A percentile compares a stretch with the other conserved stretches of the same genome.
Conservation (phyloP, 2,888 invertebrate genomes). For the Eupithecia vulgata region DNA sequence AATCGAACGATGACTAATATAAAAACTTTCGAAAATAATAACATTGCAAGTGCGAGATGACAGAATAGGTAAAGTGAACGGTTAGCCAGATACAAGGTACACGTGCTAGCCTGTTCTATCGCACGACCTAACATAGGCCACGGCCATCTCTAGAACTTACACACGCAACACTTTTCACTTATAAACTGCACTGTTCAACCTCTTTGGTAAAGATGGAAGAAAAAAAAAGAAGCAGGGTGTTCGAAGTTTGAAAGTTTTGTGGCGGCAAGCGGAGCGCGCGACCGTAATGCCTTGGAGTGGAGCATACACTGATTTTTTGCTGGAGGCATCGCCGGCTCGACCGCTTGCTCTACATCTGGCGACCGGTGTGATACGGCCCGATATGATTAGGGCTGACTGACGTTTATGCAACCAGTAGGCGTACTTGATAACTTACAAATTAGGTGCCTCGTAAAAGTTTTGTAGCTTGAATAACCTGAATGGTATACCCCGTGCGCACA, state of each 20-base stretch:
- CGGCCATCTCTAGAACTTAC: conserved; percentile 77
- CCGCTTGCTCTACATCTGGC: conserved; percentile 80
- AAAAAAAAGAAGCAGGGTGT: conserved; percentile 34
- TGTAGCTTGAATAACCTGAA: conserved; percentile 21
- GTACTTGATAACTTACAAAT: conserved; percentile 29
- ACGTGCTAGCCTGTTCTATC: conserved; percentile 78
- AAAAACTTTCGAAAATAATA: conserved; percentile 65
- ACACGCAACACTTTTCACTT: conserved; percentile 75
- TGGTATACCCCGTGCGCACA: not conserved
- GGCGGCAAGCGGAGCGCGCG: conserved; percentile 65
- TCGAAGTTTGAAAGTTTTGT: conserved; percentile 50
- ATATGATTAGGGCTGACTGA: conserved; percentile 58
- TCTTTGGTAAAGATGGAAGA: conserved; percentile 31
- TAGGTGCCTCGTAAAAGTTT: conserved; percentile 23
- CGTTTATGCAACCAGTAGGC: conserved; percentile 37
- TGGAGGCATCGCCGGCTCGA: conserved; percentile 72
- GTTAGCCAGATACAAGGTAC: conserved; percentile 70
- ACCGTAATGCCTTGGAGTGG: conserved; percentile 73
- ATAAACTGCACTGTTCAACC: conserved; percentile 31
- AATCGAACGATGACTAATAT: conserved; percentile 63
- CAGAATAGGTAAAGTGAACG: conserved; percentile 80
- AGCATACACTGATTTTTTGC: conserved; percentile 84
- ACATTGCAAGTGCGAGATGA: conserved; percentile 67
- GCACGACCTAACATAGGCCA: conserved; percentile 70
- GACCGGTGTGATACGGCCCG: conserved; percentile 77